These are phyloP conservation scores for Leuciscus idus DNA, from an alignment of 2,113 vertebrate genomes.

Conservation along the genomic window DNA sequence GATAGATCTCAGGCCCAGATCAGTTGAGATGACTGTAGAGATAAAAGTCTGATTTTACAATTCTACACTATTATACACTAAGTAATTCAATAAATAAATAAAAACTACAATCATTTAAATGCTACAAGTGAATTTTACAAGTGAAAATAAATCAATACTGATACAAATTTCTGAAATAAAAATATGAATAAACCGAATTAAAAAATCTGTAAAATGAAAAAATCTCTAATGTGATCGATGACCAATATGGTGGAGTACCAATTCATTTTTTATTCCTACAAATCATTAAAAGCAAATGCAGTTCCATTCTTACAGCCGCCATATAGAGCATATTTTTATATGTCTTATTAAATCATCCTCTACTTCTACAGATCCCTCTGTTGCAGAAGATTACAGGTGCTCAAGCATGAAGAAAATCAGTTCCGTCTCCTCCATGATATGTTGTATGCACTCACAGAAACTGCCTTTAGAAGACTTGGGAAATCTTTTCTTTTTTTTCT, in stretches of 20 bases:
- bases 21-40: background rate
- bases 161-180: background rate
- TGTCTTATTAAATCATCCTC: background rate
- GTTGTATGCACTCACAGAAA: slow-evolving; percentile 78
- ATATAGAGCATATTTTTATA: background rate
- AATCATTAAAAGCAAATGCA: background rate
- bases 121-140: background rate
- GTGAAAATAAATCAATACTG: background rate
- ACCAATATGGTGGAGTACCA: too few species aligned
- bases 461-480: slow-evolving; percentile 81
- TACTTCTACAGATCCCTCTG: slow-evolving; percentile 82
- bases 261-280: background rate
- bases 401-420: slow-evolving; percentile 73
- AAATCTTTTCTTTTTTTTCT: slow-evolving; percentile 67
- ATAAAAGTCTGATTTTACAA: background rate
- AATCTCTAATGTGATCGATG: background rate
- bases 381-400: slow-evolving; percentile 83
- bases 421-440: slow-evolving; percentile 59
- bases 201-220: too few species aligned
- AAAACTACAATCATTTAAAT: background rate
- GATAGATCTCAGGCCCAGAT: background rate
- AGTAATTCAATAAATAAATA: background rate
- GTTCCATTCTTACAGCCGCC: background rate
- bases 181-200: background rate
- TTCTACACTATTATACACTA: background rate